A percentile compares a stretch with the other conserved stretches of the same genome.
These are phyloP conservation scores for Apodemus speciosus DNA, from an alignment of 2,113 vertebrate species.

Conservation along the genomic window DNA sequence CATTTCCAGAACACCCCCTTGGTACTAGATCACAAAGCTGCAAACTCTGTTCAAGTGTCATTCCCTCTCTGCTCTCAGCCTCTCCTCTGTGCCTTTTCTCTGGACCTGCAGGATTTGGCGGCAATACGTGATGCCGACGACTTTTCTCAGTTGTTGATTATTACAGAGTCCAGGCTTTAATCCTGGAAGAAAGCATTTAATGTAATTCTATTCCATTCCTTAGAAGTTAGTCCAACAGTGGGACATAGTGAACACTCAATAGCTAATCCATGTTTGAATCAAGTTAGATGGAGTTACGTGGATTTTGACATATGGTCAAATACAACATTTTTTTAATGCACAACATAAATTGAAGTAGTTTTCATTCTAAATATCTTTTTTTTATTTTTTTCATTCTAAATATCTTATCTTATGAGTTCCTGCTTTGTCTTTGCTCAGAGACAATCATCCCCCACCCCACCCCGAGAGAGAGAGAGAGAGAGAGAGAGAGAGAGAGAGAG, in stretches of 20 bases:
- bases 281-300: constrained; percentile 17
- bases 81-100: neutral
- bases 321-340: neutral
- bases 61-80: neutral
- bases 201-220: neutral
- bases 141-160: neutral
- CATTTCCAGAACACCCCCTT: neutral
- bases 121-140: neutral
- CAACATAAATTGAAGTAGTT: neutral
- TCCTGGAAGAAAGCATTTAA: constrained; percentile 9
- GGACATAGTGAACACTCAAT: neutral
- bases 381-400: neutral
- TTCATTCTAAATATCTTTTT: neutral
- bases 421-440: constrained; percentile 45
- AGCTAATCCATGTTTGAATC: neutral
- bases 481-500: neutral
- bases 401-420: neutral
- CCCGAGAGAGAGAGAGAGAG: too few species aligned
- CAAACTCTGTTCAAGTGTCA: neutral
- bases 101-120: neutral
- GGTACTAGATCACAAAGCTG: neutral
- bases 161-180: neutral
- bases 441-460: too few species aligned
- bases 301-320: constrained; percentile 11
- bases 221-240: neutral